A percentile compares a stretch with the other conserved stretches of the same genome.
Conservation (phyloP, 2,888 invertebrate species). For the Caenorhabditis japonica region DNA sequence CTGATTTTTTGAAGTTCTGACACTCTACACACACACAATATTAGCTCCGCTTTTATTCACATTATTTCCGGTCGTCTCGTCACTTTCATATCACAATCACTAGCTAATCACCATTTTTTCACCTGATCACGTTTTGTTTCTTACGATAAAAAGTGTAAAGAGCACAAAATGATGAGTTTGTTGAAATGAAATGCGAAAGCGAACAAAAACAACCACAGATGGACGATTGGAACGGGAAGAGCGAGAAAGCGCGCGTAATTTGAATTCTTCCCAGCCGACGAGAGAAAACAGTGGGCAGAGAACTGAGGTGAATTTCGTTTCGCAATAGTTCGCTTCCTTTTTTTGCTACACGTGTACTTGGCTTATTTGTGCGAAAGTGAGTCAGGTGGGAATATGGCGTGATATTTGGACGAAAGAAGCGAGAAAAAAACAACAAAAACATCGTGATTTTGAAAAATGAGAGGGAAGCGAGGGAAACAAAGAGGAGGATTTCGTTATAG, state of each 20-base stretch:
- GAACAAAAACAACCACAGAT: no score
- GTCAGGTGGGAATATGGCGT: constrained; percentile 34
- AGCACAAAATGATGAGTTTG: neutral
- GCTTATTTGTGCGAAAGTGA: neutral
- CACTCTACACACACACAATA: no score
- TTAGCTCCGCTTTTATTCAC: no score
- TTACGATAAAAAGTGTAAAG: neutral
- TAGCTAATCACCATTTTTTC: constrained; percentile 13
- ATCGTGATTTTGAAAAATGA: no score
- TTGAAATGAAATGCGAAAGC: neutral
- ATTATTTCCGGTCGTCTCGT: no score
- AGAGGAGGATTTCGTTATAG: no score
- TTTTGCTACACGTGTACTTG: constrained; percentile 39
- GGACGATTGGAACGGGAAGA: neutral
- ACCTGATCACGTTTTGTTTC: constrained; percentile 7
- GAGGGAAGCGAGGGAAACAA: constrained; percentile 5
- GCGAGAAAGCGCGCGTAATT: constrained; percentile 18
- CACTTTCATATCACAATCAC: no score
- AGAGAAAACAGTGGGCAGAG: constrained; percentile 1
- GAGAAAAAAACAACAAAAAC: no score
- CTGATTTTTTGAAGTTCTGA: no score
- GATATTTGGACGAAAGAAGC: constrained; percentile 12
- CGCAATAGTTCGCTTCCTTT: constrained; percentile 18
- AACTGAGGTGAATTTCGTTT: no score
- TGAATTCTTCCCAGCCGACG: constrained; percentile 4